A percentile compares a stretch with the other conserved stretches of the same genome.
Evolutionary conservation across 1,140 invertebrate species (phyloP).

Genomic region (Trachelipus rathkii): DNA sequence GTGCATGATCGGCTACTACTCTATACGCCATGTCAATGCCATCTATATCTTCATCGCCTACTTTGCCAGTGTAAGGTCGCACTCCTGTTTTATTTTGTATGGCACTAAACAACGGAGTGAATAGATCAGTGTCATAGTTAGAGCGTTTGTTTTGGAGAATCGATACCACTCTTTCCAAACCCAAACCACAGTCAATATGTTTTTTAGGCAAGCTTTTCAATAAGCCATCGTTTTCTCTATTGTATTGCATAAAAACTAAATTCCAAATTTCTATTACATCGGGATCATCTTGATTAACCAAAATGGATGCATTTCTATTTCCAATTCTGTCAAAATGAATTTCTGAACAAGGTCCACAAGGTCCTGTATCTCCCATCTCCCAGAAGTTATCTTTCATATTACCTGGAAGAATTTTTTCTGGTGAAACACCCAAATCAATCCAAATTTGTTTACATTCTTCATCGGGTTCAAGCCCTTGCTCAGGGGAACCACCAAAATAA

Average conservation of each 20-base stretch:
- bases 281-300: slow-evolving; percentile 97
- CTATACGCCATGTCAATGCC: slow-evolving; percentile 98
- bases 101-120: slow-evolving; percentile 85
- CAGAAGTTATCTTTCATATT: slow-evolving; percentile 99
- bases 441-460: slow-evolving; percentile 84
- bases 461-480: slow-evolving; percentile 81
- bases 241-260: slow-evolving; percentile 98
- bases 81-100: slow-evolving; percentile 68
- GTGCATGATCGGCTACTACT: slow-evolving; percentile 94
- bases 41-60: slow-evolving; percentile 85
- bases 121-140: slow-evolving; percentile 99
- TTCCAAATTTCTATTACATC: slow-evolving; percentile 99
- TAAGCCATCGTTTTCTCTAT: slow-evolving; percentile 80
- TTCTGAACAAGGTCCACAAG: slow-evolving; percentile 98
- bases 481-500: slow-evolving; percentile 91
- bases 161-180: slow-evolving; percentile 92
- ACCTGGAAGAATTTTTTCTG: slow-evolving; percentile 77
- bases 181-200: slow-evolving; percentile 98
- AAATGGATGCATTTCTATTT: slow-evolving; percentile 77
- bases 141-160: slow-evolving; percentile 95
- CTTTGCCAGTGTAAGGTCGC: slow-evolving; percentile 77
- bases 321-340: slow-evolving; percentile 96
- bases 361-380: slow-evolving; percentile 99
- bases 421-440: slow-evolving; percentile 61
- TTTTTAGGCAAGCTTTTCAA: slow-evolving; percentile 85